Evolutionary conservation across 2,797 vertebrate genomes (phyloP).

Genomic region (Artibeus jamaicensis): DNA sequence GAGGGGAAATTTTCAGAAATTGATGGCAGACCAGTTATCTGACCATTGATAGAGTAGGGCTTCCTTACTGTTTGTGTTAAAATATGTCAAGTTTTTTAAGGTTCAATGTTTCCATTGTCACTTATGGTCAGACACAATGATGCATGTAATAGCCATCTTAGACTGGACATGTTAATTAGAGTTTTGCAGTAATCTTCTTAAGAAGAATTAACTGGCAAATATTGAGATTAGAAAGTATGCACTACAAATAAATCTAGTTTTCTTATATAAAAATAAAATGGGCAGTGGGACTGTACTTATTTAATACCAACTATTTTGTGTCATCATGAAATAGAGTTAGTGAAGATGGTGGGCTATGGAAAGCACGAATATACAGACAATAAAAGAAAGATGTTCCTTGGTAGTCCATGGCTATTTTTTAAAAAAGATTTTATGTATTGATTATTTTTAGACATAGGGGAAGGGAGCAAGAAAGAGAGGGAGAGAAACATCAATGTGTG

Average conservation of each 20-base stretch:
- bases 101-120: background rate
- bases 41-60: background rate
- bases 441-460: too few species aligned
- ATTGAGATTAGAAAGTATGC: background rate
- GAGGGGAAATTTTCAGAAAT: background rate
- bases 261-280: background rate
- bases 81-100: background rate
- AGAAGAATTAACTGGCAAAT: conserved; percentile 51
- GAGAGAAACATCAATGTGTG: too few species aligned
- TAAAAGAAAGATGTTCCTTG: background rate
- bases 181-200: background rate
- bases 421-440: too few species aligned
- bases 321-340: background rate
- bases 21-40: background rate
- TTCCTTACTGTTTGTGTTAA: background rate
- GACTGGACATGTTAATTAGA: background rate
- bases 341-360: background rate
- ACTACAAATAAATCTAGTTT: background rate
- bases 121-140: background rate
- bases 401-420: too few species aligned
- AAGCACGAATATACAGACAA: background rate
- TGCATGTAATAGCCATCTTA: background rate
- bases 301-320: background rate
- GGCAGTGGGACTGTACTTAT: background rate
- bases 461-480: too few species aligned